Evolutionary conservation across 2,888 invertebrate genomes (phyloP), one percentile per base, ranked within the genome.

Genomic region (Sarcophaga carnaria): DNA sequence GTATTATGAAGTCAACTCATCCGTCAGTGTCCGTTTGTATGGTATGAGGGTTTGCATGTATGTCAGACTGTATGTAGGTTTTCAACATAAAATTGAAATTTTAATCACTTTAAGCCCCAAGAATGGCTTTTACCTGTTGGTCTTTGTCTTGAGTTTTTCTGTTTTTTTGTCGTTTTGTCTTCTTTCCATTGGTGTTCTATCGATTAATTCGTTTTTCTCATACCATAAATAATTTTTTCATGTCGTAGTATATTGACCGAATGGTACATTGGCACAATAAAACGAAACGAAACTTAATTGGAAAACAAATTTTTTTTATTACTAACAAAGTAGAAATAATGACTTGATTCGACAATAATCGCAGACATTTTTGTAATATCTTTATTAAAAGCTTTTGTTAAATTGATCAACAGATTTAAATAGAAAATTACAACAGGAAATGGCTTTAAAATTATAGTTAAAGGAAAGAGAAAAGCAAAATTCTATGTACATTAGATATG

Each of bases 11-110:
- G 27, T 47, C 22, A 49, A 37, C 49, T 79, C 70, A 70, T 37
- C 20, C n/a, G 12, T 14, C n/a, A 66, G 6, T 54, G 6, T 11
- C 20, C 37, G 37, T 27, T 20, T 47, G 47, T 17, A 20, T 37
- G 69, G 1, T 25, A 49, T 54, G 27, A 64, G 1, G 64, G 17
- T 49, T 20, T n/a, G 12, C 20, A 45, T 47, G 8, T 5, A 69
- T 45, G 70, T 74, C 72, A 77, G 77, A 81, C 81, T 85, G 64
- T 78, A 85, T 75, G 74, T 86, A 78, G 80, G 86, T 59, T 86
- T 22, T 86, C 78, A 69, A 60, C 89, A 90, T 92, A 91, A 91
- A 92, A 83, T 72, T 76, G 90, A 91, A 90, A 90, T 92, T 91
- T 90, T 88, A 83, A 89, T 90, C 90, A 90, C 89, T 89, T 90